Evolutionary conservation across 37 sponge, comb jelly and placozoan species (phyloP).

Genomic region (Halichondria panicea): DNA sequence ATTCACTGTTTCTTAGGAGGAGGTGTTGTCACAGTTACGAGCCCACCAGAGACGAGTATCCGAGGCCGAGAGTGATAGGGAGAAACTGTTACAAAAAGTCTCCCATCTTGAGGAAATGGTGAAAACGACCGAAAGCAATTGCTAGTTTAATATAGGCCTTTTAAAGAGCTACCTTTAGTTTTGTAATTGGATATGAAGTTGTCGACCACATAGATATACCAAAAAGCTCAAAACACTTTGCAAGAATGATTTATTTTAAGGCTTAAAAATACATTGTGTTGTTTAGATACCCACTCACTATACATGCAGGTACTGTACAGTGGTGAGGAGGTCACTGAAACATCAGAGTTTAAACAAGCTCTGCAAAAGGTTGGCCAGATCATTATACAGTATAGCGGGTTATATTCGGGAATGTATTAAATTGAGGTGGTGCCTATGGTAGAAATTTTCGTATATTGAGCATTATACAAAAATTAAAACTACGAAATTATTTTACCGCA

Average conservation of each 20-base stretch:
- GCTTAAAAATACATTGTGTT: too few species aligned
- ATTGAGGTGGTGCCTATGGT: too few species aligned
- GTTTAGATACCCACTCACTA: not conserved
- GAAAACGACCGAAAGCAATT: not conserved
- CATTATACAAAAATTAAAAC: too few species aligned
- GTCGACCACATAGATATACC: too few species aligned
- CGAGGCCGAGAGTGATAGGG: constrained; percentile 50
- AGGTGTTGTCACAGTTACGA: constrained; percentile 46
- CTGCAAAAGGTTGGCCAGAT: constrained; percentile 34
- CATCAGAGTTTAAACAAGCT: constrained; percentile 61
- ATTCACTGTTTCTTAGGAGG: constrained; percentile 18
- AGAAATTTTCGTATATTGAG: too few species aligned
- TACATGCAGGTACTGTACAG: constrained; percentile 1
- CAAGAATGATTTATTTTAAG: too few species aligned
- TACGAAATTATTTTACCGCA: too few species aligned
- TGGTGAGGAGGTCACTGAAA: constrained; percentile 8
- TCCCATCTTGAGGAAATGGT: constrained; percentile 49
- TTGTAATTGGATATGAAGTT: too few species aligned
- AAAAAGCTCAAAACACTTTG: too few species aligned
- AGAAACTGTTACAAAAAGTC: constrained; percentile 37
- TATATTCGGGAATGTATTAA: too few species aligned
- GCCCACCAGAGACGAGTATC: constrained; percentile 17
- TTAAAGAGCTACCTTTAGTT: too few species aligned
- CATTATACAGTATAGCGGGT: too few species aligned
- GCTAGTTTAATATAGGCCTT: not conserved